Evolutionary conservation across 2,888 invertebrate genomes (phyloP), one percentile per base, ranked within the genome.

Genomic region (Apotomis betuletana): DNA sequence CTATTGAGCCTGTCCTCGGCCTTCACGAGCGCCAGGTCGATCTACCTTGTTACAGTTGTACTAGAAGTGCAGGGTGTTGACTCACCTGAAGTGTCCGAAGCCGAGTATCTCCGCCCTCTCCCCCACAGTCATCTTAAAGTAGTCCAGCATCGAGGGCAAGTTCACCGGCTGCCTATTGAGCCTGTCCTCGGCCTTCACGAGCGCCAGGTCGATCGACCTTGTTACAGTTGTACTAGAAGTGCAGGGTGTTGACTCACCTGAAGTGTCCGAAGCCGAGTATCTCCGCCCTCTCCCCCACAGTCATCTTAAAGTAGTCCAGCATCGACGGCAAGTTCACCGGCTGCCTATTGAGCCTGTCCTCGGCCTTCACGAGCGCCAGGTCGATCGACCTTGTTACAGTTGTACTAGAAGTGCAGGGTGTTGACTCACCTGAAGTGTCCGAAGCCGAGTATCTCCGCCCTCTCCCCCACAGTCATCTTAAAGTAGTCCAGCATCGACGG

Each of bases 201-300:
- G 8, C 5, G 44, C 44, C 44, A 8, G 44, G 44, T 44, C 44
- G 44, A 6, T 44, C 44, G 44, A 15, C 44, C 44, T 8, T 8
- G 5, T 5, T 44, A 44, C 44, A 6, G 5, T 44, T 6, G 5
- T 44, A 6, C 8, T 44, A 44, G 8, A 44, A 3, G 8, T 44
- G 44, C 5, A 8, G 8, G 44, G 0, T 44, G 36, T 15, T 8
- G 6, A 41, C 46, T 74, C 76, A 90, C 91, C 91, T 87, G 75
- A 84, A 88, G 9, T 80, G 81, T 9, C 88, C 89, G 72, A 85
- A 90, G 58, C 90, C 91, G 1, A 90, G 81, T 12, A 90, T 72
- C 8, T 77, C 77, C 68, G 90, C 79, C 61, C 81, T 79, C 77
- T 91, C 87, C 3, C 91, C 91, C 2, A 87, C 75, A 1, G 89